A percentile compares a stretch with the other conserved stretches of the same genome.
Evolutionary conservation across 2,797 vertebrate genomes (phyloP).

Genomic region (Spinibarbus caldwelli): DNA sequence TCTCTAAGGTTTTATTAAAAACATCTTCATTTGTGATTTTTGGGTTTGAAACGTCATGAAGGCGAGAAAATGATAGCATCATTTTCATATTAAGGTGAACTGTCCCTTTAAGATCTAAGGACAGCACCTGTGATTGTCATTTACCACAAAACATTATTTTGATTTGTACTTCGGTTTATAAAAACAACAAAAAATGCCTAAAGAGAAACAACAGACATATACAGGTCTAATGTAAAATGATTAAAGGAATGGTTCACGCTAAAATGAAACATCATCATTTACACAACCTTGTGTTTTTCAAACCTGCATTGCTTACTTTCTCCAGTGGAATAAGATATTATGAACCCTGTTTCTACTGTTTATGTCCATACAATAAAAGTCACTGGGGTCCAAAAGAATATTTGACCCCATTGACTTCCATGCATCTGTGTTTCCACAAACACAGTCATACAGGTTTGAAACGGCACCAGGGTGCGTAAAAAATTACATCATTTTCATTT

Average conservation of each 20-base stretch:
- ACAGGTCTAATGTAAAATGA: not conserved
- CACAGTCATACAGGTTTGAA: not conserved
- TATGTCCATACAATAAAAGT: not conserved
- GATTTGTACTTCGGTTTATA: not conserved
- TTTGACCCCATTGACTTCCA: not conserved
- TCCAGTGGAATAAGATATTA: not conserved
- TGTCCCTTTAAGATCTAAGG: conserved; percentile 7
- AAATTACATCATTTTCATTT: not conserved
- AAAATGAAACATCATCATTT: not conserved
- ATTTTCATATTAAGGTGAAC: not conserved
- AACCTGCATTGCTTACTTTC: not conserved
- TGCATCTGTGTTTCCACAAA: not conserved
- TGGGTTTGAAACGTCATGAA: not conserved
- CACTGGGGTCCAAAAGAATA: not conserved
- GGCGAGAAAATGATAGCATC: not conserved
- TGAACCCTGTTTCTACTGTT: not conserved
- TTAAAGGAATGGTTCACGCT: not conserved
- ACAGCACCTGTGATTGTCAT: not conserved
- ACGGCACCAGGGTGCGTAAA: not conserved
- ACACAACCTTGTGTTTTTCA: not conserved
- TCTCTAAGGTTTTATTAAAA: not conserved
- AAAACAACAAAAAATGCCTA: not conserved
- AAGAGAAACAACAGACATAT: not conserved
- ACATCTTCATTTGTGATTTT: not conserved
- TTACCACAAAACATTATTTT: not conserved